phyloP scores from a whole-genome alignment of 2,888 invertebrate genomes.

The Acanthosepion esculentum region DNA sequence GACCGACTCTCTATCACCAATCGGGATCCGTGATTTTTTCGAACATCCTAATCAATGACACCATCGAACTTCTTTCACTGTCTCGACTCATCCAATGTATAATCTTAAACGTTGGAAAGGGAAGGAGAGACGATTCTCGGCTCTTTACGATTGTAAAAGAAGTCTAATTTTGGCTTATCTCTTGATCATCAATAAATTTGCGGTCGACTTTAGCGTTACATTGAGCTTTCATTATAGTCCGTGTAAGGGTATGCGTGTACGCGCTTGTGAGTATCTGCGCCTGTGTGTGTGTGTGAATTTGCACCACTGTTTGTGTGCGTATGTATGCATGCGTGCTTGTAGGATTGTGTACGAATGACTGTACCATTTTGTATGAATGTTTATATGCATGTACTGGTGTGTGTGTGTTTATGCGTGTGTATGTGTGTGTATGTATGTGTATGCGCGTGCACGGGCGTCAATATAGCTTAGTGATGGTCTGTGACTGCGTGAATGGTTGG shows the following conservation, averaged over 20 bases:
- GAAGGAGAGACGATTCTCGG: background rate
- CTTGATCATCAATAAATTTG: conserved; percentile 5
- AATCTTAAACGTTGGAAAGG: background rate
- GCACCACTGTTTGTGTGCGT: no score
- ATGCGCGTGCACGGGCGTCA: no score
- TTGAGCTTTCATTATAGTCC: no score
- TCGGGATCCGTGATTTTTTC: conserved; percentile 17
- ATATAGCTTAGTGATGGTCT: no score
- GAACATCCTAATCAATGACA: background rate
- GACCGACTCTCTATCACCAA: background rate
- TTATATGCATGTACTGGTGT: background rate
- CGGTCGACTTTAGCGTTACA: background rate
- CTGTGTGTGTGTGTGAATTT: no score
- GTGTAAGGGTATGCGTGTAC: no score
- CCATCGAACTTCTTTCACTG: background rate
- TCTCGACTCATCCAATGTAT: background rate
- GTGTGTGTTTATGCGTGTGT: background rate
- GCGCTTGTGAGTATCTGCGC: no score
- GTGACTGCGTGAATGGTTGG: no score
- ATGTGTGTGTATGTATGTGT: background rate
- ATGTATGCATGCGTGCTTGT: no score
- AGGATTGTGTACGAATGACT: background rate
- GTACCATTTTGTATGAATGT: background rate
- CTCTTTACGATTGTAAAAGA: background rate
- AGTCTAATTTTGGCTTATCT: background rate